Conservation (phyloP, 2,797 vertebrate species). For the Diglossa cyanea region DNA sequence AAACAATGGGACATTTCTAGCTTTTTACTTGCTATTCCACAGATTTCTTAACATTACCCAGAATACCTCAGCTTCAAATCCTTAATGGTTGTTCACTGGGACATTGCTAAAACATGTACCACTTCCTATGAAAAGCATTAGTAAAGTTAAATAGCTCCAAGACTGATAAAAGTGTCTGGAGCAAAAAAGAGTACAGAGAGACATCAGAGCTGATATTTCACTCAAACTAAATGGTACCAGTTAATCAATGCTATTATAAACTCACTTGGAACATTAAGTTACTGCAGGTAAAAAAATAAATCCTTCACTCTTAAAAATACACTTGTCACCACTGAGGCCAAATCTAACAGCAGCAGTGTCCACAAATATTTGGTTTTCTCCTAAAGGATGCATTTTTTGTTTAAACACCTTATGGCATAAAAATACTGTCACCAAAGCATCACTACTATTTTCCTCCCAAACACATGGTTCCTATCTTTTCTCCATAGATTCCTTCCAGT, state of each 20-base stretch:
- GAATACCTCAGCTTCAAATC: not conserved
- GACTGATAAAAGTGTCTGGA: not conserved
- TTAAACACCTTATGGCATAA: not conserved
- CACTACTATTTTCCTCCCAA: not conserved
- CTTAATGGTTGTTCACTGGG: not conserved
- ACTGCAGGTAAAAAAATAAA: not conserved
- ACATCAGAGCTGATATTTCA: slow-evolving; percentile 20
- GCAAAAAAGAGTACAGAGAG: not conserved
- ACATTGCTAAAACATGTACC: not conserved
- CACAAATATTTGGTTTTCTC: slow-evolving; percentile 17
- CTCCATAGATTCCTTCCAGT: not conserved
- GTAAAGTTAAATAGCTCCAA: not conserved
- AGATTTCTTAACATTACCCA: not conserved
- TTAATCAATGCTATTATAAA: slow-evolving; percentile 55
- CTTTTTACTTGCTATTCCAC: not conserved
- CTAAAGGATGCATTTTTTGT: not conserved
- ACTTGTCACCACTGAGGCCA: not conserved
- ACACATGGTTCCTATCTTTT: not conserved
- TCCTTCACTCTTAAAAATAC: slow-evolving; percentile 21
- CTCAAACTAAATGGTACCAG: slow-evolving; percentile 29
- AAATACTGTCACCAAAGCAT: not conserved
- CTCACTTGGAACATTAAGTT: slow-evolving; percentile 38
- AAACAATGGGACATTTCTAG: not conserved
- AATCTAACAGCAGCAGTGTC: not conserved
- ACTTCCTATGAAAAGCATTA: not conserved